Evolutionary conservation across 2,888 invertebrate genomes (phyloP).

Genomic region (Dione juno): DNA sequence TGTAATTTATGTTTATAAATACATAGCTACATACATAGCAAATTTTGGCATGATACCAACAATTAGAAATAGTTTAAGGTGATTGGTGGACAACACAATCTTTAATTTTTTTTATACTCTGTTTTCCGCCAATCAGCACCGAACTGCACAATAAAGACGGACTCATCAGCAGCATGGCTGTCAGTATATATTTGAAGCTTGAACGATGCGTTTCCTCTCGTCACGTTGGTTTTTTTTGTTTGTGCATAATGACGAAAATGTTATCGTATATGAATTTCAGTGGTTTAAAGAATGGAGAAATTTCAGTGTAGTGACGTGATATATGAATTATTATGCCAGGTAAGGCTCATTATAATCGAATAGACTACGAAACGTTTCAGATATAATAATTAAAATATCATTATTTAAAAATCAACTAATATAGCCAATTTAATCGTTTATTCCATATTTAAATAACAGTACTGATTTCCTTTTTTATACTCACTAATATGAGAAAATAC

Average conservation of each 20-base stretch:
- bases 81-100: constrained; percentile 65
- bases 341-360: constrained; percentile 50
- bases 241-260: constrained; percentile 81
- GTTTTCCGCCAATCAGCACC: constrained; percentile 85
- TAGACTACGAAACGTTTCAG: not conserved
- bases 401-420: constrained; percentile 9
- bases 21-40: constrained; percentile 1
- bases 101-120: constrained; percentile 64
- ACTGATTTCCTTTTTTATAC: not conserved
- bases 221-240: constrained; percentile 85
- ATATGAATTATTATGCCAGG: constrained; percentile 66
- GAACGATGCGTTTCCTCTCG: constrained; percentile 93
- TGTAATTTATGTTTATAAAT: constrained; percentile 16
- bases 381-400: constrained; percentile 14
- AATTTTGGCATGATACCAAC: constrained; percentile 65
- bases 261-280: constrained; percentile 81
- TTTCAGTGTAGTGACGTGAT: constrained; percentile 81
- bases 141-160: constrained; percentile 91
- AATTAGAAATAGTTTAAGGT: constrained; percentile 59
- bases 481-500: not conserved
- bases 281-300: constrained; percentile 81
- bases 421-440: constrained; percentile 13
- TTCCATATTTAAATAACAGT: not conserved
- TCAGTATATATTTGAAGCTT: constrained; percentile 98
- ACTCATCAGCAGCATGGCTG: constrained; percentile 95